phyloP scores from a whole-genome alignment of 2,888 invertebrate genomes.

The Lasioglossum marginatum region DNA sequence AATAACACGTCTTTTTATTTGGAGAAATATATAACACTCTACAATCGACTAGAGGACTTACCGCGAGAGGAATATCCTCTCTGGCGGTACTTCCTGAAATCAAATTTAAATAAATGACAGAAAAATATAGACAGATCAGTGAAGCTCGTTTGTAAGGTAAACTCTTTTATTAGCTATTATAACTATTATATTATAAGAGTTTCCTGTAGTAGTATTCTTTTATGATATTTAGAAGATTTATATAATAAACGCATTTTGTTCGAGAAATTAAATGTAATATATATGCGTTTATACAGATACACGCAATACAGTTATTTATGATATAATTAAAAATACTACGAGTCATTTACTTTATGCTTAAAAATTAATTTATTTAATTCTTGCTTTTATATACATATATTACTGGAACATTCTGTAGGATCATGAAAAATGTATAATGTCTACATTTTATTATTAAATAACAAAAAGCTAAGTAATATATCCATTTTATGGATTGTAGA shows the following conservation, averaged over 20 bases:
- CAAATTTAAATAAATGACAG: neutral
- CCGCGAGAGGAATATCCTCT: too few relatives aligned
- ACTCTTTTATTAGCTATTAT: neutral
- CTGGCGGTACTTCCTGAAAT: neutral
- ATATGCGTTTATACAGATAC: neutral
- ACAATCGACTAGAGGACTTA: neutral
- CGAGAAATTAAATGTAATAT: conserved; percentile 1
- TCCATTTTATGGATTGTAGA: neutral
- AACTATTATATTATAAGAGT: neutral
- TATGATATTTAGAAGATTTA: neutral
- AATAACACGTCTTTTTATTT: too few relatives aligned
- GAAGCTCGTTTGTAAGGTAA: neutral
- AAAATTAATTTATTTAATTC: neutral
- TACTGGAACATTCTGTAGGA: neutral
- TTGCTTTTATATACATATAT: neutral
- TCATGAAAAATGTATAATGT: conserved; percentile 17
- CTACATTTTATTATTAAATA: conserved; percentile 40
- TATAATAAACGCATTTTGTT: neutral
- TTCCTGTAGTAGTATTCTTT: neutral
- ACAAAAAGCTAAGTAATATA: conserved; percentile 34
- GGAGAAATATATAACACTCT: too few relatives aligned
- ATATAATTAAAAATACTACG: neutral
- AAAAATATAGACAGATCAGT: neutral
- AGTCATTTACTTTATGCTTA: conserved; percentile 5
- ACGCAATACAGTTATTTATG: neutral